Conservation (phyloP, 1,140 invertebrate species). For the Vanessa atalanta region DNA sequence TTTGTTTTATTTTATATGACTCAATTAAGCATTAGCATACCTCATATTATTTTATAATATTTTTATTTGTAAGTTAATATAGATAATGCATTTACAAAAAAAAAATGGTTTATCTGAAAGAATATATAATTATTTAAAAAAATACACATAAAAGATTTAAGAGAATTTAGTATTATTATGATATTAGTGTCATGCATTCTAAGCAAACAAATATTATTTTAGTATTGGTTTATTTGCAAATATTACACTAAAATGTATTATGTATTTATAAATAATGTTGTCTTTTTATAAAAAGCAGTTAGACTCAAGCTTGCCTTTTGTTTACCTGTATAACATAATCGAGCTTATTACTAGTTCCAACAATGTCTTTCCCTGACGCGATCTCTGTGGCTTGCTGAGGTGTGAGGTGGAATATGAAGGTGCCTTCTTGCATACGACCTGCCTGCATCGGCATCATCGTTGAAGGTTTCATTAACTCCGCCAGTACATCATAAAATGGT, state of each 20-base stretch:
- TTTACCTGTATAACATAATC: slow-evolving; percentile 79
- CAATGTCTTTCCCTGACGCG: slow-evolving; percentile 88
- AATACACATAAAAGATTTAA: neutral
- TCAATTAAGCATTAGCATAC: too few relatives aligned
- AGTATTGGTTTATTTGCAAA: neutral
- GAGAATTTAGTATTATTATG: too few relatives aligned
- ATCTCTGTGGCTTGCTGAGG: slow-evolving; percentile 95
- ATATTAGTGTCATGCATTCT: too few relatives aligned
- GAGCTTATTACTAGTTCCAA: slow-evolving; percentile 76
- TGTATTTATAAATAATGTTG: neutral
- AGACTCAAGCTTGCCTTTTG: neutral
- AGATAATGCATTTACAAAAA: too few relatives aligned
- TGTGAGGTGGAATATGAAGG: slow-evolving; percentile 94
- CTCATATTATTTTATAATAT: too few relatives aligned
- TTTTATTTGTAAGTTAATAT: too few relatives aligned
- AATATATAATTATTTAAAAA: too few relatives aligned
- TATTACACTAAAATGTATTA: neutral
- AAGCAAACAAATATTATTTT: neutral
- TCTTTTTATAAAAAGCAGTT: neutral
- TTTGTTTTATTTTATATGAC: too few relatives aligned
- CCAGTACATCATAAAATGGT: slow-evolving; percentile 95
- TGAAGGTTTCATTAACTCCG: slow-evolving; percentile 93
- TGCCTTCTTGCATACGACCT: slow-evolving; percentile 90
- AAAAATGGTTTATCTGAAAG: too few relatives aligned
- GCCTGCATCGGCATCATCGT: slow-evolving; percentile 89